Evolutionary conservation across 2,888 invertebrate genomes (phyloP).

Genomic region (Lithosia quadra): DNA sequence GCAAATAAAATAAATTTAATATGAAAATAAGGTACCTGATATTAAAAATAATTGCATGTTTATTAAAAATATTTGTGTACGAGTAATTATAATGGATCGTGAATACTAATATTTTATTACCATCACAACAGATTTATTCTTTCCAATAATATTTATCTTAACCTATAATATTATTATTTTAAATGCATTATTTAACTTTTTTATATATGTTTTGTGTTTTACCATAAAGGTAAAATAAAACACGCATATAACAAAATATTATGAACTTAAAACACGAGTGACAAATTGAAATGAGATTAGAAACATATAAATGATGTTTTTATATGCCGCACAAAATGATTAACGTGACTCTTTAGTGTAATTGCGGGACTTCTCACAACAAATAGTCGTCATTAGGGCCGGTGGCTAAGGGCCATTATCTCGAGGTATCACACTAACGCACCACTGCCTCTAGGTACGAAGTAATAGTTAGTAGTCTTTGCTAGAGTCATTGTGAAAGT

Average conservation of each 20-base stretch:
- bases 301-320: background rate
- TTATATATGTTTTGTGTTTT: no score
- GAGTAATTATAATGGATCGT: no score
- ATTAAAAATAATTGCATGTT: no score
- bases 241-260: background rate
- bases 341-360: conserved; percentile 24
- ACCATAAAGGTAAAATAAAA: background rate
- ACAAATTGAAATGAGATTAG: background rate
- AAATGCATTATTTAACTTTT: background rate
- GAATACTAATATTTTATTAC: background rate
- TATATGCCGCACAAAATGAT: conserved; percentile 6
- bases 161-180: background rate
- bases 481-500: conserved; percentile 51
- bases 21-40: no score
- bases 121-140: background rate
- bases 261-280: no score
- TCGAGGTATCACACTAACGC: conserved; percentile 46
- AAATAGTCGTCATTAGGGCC: conserved; percentile 72
- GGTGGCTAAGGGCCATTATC: conserved; percentile 60
- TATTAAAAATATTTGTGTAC: no score
- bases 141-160: background rate
- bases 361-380: conserved; percentile 57
- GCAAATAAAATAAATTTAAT: background rate
- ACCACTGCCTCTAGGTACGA: conserved; percentile 39
- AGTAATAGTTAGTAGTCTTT: conserved; percentile 2